phyloP scores from a whole-genome alignment of 2,888 invertebrate genomes.

The Agrochola circellaris region DNA sequence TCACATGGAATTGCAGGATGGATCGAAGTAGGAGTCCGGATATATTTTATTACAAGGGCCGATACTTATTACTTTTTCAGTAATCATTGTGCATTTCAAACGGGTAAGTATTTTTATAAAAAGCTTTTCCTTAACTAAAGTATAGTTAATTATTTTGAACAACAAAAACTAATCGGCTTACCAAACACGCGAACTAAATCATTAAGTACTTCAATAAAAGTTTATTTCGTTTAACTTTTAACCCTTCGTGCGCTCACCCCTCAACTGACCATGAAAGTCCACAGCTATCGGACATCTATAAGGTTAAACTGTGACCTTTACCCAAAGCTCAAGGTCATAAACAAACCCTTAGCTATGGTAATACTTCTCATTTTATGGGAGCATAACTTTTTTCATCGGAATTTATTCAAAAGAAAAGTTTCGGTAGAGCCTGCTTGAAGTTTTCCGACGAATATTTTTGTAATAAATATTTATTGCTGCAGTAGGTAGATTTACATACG shows the following conservation, averaged over 20 bases:
- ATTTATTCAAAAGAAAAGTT: constrained; percentile 30
- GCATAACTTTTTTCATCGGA: constrained; percentile 25
- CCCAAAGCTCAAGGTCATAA: constrained; percentile 39
- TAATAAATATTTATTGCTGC: constrained; percentile 4
- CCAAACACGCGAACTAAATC: constrained; percentile 39
- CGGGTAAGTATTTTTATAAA: neutral
- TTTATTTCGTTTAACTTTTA: constrained; percentile 31
- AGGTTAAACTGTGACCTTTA: constrained; percentile 65
- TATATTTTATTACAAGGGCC: neutral
- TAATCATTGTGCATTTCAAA: neutral
- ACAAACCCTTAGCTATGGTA: constrained; percentile 33
- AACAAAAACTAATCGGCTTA: constrained; percentile 2
- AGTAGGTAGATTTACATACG: neutral
- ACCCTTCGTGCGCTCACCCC: constrained; percentile 43
- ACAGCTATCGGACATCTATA: constrained; percentile 50
- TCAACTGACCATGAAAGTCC: constrained; percentile 41
- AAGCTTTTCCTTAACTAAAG: neutral
- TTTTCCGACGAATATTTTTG: constrained; percentile 10
- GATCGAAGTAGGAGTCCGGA: neutral
- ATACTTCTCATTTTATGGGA: constrained; percentile 8
- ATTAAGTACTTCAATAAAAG: constrained; percentile 13
- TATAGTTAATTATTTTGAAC: constrained; percentile 8
- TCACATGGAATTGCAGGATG: neutral
- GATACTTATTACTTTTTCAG: too few species aligned
- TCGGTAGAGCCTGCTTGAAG: neutral